A percentile compares a stretch with the other conserved stretches of the same genome.
Conservation (phyloP, 2,797 vertebrate species). For the Paramormyrops hopkinsi region DNA sequence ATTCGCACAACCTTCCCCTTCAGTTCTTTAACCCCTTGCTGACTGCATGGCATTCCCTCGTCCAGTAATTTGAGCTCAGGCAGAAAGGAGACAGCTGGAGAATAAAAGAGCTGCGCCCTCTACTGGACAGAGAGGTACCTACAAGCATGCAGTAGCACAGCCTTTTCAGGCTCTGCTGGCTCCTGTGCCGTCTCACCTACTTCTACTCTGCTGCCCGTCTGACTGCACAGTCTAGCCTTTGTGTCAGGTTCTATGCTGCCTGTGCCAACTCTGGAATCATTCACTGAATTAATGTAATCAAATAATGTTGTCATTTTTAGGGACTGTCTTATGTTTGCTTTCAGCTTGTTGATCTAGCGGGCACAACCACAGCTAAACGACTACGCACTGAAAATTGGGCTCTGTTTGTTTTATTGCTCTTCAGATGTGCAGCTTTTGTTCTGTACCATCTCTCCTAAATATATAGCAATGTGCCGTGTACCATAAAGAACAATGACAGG, state of each 20-base stretch:
- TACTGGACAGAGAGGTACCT: conserved; percentile 36
- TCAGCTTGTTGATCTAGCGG: neutral
- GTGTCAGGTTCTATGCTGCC: neutral
- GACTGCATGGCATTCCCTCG: conserved; percentile 41
- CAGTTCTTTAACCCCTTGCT: conserved; percentile 15
- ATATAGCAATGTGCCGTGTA: neutral
- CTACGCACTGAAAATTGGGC: neutral
- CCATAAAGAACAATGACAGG: conserved; percentile 14
- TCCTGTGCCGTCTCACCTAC: neutral
- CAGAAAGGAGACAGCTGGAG: conserved; percentile 25
- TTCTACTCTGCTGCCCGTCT: neutral
- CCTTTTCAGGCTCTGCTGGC: neutral
- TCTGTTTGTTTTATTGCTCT: neutral
- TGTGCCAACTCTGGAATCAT: neutral
- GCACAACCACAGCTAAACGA: neutral
- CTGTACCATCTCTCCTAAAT: conserved; percentile 1
- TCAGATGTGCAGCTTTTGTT: neutral
- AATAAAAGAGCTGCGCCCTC: conserved; percentile 43
- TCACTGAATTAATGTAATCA: neutral
- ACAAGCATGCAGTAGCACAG: conserved; percentile 21
- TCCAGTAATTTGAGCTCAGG: conserved; percentile 30
- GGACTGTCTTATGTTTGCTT: neutral
- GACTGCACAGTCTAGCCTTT: neutral
- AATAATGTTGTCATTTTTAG: neutral
- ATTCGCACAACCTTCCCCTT: conserved; percentile 31